Percentiles rank a stretch among this genome's conserved stretches.
These are phyloP conservation scores for Tetanocera ferruginea DNA, from an alignment of 2,888 invertebrate species.

Conservation along the genomic window DNA sequence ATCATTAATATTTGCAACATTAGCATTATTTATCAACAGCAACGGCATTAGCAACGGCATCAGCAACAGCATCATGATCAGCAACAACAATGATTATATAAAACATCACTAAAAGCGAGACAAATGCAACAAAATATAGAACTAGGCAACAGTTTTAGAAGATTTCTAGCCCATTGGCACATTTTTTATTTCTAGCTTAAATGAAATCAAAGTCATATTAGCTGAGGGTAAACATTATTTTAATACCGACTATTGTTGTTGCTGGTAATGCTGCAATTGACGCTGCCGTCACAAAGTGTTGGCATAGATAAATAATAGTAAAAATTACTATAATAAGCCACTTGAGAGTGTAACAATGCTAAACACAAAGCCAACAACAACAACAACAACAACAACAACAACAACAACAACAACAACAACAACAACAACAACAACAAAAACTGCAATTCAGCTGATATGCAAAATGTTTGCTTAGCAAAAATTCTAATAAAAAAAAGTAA, in stretches of 20 bases:
- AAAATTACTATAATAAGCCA: slow-evolving; percentile 28
- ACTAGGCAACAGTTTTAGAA: no score
- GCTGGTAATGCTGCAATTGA: neutral
- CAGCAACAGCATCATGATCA: neutral
- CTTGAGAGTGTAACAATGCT: neutral
- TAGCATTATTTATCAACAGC: neutral
- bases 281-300: neutral
- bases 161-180: slow-evolving; percentile 8
- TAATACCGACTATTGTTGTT: neutral
- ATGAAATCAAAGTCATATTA: slow-evolving; percentile 27
- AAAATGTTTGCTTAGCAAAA: neutral
- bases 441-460: neutral
- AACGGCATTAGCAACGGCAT: neutral
- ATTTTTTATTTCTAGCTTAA: slow-evolving; percentile 11
- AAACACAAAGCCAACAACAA: neutral
- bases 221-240: neutral
- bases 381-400: neutral
- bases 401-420: neutral
- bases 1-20: neutral
- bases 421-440: neutral
- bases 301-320: slow-evolving; percentile 6
- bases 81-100: neutral
- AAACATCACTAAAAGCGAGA: slow-evolving; percentile 9
- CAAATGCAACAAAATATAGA: neutral
- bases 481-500: neutral